Conservation (phyloP, 2,113 vertebrate species). For the Micronycteris hirsuta region DNA sequence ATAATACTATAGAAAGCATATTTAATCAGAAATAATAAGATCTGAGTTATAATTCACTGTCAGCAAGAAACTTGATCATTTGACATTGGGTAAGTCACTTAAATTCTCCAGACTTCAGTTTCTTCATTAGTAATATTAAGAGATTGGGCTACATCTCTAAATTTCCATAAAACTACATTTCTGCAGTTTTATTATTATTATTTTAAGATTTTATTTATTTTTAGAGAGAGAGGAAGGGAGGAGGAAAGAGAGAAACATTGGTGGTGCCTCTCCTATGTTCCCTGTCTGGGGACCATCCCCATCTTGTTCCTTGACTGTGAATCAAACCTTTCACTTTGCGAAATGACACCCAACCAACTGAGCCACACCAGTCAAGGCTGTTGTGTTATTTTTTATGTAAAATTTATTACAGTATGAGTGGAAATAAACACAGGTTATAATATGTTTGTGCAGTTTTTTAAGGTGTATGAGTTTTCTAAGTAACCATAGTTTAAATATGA, state of each 20-base stretch:
- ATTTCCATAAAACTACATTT: constrained; percentile 21
- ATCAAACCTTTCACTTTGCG: too few relatives aligned
- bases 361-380: not conserved
- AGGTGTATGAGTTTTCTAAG: not conserved
- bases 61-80: not conserved
- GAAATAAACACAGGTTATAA: constrained; percentile 37
- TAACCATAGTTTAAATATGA: constrained; percentile 17
- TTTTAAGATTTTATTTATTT: not conserved
- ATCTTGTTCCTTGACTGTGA: too few relatives aligned
- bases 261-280: too few relatives aligned
- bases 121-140: not conserved
- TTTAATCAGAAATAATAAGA: not conserved
- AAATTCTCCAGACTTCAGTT: not conserved
- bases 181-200: not conserved
- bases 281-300: too few relatives aligned
- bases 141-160: not conserved
- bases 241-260: too few relatives aligned
- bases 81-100: not conserved
- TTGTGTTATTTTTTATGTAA: constrained; percentile 1
- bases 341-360: too few relatives aligned
- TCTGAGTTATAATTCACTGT: not conserved
- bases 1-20: not conserved
- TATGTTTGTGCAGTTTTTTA: constrained; percentile 61
- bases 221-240: too few relatives aligned
- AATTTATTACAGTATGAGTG: not conserved